These are phyloP conservation scores for Cyclopterus lumpus DNA, from an alignment of 2,797 vertebrate genomes.

Conservation along the genomic window DNA sequence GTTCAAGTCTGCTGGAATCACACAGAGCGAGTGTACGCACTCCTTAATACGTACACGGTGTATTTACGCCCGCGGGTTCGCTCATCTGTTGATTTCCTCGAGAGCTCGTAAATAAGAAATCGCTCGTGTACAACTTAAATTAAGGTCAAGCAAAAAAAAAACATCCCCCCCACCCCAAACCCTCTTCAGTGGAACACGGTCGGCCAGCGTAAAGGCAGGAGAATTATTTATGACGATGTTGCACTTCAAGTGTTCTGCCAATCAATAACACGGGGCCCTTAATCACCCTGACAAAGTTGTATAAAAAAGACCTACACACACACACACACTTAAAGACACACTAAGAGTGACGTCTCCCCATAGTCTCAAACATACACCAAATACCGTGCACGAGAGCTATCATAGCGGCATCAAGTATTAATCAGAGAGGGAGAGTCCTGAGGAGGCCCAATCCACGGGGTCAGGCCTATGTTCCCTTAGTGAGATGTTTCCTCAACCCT, in stretches of 20 bases:
- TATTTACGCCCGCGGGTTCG: too few relatives aligned
- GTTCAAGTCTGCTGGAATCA: background rate
- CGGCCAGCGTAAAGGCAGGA: too few relatives aligned
- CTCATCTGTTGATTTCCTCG: conserved; percentile 72
- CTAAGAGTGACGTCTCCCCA: conserved; percentile 47
- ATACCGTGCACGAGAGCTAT: conserved; percentile 50
- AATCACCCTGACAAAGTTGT: conserved; percentile 70
- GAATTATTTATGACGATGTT: conserved; percentile 80
- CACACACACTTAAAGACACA: background rate
- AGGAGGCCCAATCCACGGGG: background rate
- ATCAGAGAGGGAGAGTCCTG: conserved; percentile 51
- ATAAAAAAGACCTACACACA: conserved; percentile 20
- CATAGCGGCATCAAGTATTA: conserved; percentile 78
- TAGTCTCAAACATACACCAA: conserved; percentile 47
- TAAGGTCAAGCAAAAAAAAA: conserved; percentile 78
- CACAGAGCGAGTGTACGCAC: too few relatives aligned
- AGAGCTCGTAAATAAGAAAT: conserved; percentile 77
- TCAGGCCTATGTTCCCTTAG: background rate
- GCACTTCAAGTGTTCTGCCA: conserved; percentile 65
- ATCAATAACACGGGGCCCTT: conserved; percentile 78
- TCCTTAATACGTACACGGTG: too few relatives aligned
- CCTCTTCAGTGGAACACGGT: too few relatives aligned
- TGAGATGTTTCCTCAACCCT: background rate
- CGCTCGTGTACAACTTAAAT: conserved; percentile 73
- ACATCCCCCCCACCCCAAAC: too few relatives aligned